Base-by-base conservation (phyloP, 2,113 vertebrate species). In the Rhombomys opimus region DNA sequence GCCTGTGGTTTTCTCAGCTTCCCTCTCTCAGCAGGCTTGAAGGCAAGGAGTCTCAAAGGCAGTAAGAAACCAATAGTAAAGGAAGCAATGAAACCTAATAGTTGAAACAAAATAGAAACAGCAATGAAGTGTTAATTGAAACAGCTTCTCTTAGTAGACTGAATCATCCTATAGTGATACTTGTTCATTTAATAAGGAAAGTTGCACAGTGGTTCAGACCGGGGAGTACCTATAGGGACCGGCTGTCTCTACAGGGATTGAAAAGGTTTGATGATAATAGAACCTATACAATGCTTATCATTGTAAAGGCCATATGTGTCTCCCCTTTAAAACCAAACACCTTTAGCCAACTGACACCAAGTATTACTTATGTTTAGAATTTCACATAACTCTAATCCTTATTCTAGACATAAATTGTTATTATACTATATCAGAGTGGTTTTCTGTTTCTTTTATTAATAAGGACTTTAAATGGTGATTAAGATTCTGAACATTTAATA, bases 81-180 rank as follows among this genome's bases (percentile, higher is more conserved):
- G 91, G 91, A 75, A 95, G 46, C 10, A 96, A 65, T 75, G 73
- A 97, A 98, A 95, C 1, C 87, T 93, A 93, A 88, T 93, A 97
- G 87, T 59, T 81, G 17, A 78, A 98, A 95, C 0, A 97, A 96
- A 96, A 50, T 87, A 89, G 91, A 95, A 96, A 93, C 63, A 96
- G 30, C 90, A 97, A 94, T 96, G 94, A 97, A 97, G 91, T 97
- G 94, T 96, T 98, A 98, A 97, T 96, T 98, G 95, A 97, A 98
- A 90, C 68, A 84, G 8, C 32, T 57, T n/a, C 93, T 96, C 93
- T 50, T 59, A 81, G 92, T 27, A 93, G 94, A 77, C 38, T 97
- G 93, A 67, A 96, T 97, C 96, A 91, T 57, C 87, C 77, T 94
- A 50, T 46, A 78, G 73, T 93, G 73, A 89, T 8, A 5, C 63